phyloP scores from a whole-genome alignment of 2,888 invertebrate species.

The Eutolmus rufibarbis region DNA sequence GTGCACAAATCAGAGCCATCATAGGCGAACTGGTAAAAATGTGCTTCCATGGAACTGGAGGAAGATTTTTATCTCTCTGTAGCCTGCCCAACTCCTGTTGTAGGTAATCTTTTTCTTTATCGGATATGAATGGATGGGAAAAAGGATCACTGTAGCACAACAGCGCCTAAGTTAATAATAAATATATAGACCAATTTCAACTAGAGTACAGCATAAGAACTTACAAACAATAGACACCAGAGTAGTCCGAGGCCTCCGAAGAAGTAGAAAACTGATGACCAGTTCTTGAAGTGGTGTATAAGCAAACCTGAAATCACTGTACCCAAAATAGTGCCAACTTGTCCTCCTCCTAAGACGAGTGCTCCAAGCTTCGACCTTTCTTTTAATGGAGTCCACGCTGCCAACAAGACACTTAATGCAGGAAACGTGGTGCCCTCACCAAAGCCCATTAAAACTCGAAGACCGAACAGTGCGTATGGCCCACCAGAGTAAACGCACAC shows the following conservation, averaged over 20 bases:
- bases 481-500: constrained; percentile 71
- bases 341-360: constrained; percentile 80
- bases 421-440: constrained; percentile 88
- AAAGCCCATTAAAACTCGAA: constrained; percentile 81
- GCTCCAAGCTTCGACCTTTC: constrained; percentile 82
- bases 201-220: constrained; percentile 50
- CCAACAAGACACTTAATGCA: constrained; percentile 80
- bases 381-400: constrained; percentile 81
- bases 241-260: constrained; percentile 78
- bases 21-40: constrained; percentile 75
- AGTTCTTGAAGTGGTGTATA: constrained; percentile 71
- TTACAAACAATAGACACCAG: constrained; percentile 76
- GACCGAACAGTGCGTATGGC: constrained; percentile 73
- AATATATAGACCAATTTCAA: neutral
- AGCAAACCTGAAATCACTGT: constrained; percentile 74
- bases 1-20: constrained; percentile 78
- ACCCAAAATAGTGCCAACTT: constrained; percentile 71
- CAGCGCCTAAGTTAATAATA: constrained; percentile 61
- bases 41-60: constrained; percentile 74
- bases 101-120: constrained; percentile 73
- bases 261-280: constrained; percentile 82
- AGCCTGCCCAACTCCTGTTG: constrained; percentile 69
- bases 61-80: constrained; percentile 65
- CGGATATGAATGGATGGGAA: constrained; percentile 77
- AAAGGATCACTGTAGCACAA: constrained; percentile 74